Conservation (phyloP, 2,113 vertebrate genomes). For the Henicopernis longicauda region DNA sequence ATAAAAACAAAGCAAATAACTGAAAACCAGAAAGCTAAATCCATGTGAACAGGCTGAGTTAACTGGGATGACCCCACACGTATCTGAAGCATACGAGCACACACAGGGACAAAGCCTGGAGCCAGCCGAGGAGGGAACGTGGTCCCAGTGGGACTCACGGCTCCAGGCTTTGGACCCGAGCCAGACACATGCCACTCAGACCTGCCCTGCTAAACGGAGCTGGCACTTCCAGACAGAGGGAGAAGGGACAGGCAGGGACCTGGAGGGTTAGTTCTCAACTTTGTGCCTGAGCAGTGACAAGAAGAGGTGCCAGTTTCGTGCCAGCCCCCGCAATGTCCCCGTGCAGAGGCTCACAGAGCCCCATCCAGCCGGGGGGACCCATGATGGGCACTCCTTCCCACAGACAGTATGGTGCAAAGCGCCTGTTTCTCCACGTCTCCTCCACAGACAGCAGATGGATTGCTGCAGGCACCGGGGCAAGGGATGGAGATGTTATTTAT, state of each 20-base stretch:
- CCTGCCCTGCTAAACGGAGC: no score
- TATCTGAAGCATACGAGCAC: not conserved
- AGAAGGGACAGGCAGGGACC: not conserved
- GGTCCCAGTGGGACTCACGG: rapidly evolving
- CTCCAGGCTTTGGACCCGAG: rapidly evolving
- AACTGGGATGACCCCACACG: rapidly evolving
- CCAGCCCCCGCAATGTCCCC: rapidly evolving
- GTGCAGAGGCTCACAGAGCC: rapidly evolving
- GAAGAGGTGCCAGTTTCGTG: rapidly evolving
- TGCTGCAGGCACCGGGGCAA: not conserved
- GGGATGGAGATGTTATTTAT: not conserved
- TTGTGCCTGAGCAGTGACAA: not conserved
- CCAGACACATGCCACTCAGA: not conserved
- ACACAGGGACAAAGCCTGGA: not conserved
- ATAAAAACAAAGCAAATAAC: not conserved
- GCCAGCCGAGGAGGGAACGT: rapidly evolving
- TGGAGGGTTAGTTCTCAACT: not conserved
- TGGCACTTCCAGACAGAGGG: not conserved
- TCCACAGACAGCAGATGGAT: not conserved
- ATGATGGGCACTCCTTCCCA: not conserved
- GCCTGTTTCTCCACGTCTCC: not conserved
- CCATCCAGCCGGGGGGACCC: not conserved
- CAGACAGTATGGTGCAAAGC: rapidly evolving
- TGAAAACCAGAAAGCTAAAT: not conserved
- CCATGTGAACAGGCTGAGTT: not conserved